These are phyloP conservation scores for Hyperopisus bebe DNA, from an alignment of 2,113 vertebrate genomes.

Conservation along the genomic window DNA sequence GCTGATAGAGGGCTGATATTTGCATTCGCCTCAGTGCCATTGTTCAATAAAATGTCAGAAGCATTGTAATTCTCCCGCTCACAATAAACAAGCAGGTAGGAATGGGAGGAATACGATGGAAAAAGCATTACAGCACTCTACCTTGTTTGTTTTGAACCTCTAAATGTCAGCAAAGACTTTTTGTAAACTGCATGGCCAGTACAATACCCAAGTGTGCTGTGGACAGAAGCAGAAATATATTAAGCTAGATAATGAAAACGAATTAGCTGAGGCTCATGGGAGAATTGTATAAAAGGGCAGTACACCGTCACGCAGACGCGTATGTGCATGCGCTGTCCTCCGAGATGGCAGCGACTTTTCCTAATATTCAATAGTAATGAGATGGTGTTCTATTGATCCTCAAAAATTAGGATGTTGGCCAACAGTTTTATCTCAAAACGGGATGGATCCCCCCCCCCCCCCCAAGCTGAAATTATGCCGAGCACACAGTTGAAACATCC, in stretches of 20 bases:
- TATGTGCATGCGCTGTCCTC: neutral
- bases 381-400: neutral
- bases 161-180: neutral
- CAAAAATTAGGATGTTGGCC: neutral
- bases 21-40: neutral
- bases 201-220: neutral
- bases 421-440: neutral
- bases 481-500: neutral
- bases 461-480: neutral
- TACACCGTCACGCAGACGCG: neutral
- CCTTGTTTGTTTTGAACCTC: neutral
- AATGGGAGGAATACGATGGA: neutral
- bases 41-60: neutral
- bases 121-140: neutral
- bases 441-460: neutral
- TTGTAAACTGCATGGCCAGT: neutral
- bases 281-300: neutral
- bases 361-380: neutral
- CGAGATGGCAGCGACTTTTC: neutral
- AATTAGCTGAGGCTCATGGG: neutral
- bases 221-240: neutral
- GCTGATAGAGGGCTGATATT: neutral
- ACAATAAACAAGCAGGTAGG: neutral
- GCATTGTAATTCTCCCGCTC: neutral
- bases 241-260: neutral